Evolutionary conservation across 2,888 invertebrate genomes (phyloP).

Genomic region (Phengaris alcon): DNA sequence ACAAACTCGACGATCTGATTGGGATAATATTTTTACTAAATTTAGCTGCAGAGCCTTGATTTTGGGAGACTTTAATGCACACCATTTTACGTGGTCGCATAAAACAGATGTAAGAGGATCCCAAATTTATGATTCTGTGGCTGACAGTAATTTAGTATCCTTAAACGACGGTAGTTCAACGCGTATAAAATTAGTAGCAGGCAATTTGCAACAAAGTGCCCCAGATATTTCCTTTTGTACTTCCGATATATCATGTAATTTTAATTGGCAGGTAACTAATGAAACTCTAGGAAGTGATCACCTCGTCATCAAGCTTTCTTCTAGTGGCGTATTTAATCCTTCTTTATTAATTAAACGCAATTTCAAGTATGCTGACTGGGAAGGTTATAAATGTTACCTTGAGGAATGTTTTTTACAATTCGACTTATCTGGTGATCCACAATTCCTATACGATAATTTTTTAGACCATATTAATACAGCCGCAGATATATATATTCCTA

Average conservation of each 20-base stretch:
- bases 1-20: conserved; percentile 1
- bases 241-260: conserved; percentile 33
- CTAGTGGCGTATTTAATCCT: not conserved
- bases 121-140: too few relatives aligned
- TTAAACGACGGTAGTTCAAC: too few relatives aligned
- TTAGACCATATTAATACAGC: too few relatives aligned
- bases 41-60: too few relatives aligned
- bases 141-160: too few relatives aligned
- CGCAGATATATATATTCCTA: not conserved
- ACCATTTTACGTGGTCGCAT: too few relatives aligned
- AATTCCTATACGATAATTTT: too few relatives aligned
- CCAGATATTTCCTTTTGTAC: conserved; percentile 39
- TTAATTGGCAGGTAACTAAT: conserved; percentile 34
- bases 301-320: too few relatives aligned
- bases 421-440: not conserved
- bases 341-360: not conserved
- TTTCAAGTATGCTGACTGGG: not conserved
- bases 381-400: not conserved
- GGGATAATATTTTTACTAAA: not conserved
- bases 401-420: conserved; percentile 2
- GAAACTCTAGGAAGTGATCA: too few relatives aligned
- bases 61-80: too few relatives aligned
- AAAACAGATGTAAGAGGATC: too few relatives aligned
- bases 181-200: conserved; percentile 36
- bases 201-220: conserved; percentile 36